Percentiles rank a stretch among this genome's conserved stretches.
Conservation (phyloP, 2,113 vertebrate species). For the Galbula dea region DNA sequence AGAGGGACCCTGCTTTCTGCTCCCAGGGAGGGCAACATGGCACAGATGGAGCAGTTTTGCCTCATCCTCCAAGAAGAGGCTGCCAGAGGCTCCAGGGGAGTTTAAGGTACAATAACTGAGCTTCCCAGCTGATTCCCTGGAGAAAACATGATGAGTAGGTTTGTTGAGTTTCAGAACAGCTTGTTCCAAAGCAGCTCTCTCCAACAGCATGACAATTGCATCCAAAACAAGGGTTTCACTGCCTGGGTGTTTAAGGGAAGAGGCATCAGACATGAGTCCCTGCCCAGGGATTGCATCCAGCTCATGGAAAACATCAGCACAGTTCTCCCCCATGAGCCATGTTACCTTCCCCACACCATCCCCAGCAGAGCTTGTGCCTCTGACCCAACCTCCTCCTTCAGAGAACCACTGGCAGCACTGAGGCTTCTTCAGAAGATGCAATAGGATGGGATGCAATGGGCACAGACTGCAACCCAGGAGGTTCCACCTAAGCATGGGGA, state of each 20-base stretch:
- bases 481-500: too few relatives aligned
- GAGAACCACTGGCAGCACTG: not conserved
- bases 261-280: not conserved
- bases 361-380: constrained; percentile 6
- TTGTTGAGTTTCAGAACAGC: not conserved
- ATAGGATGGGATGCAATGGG: too few relatives aligned
- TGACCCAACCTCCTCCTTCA: not conserved
- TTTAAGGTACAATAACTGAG: not conserved
- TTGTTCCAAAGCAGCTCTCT: not conserved
- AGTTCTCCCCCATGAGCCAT: not conserved
- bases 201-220: not conserved
- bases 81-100: not conserved
- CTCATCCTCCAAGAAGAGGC: not conserved
- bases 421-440: not conserved
- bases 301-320: not conserved
- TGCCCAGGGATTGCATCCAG: not conserved
- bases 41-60: not conserved
- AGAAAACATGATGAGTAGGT: not conserved
- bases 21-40: not conserved
- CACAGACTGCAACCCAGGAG: too few relatives aligned
- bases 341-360: constrained; percentile 25
- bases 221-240: not conserved
- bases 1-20: rapidly evolving
- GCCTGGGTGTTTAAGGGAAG: not conserved
- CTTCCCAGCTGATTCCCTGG: not conserved